Percentiles rank a stretch among this genome's conserved stretches.
phyloP scores from a whole-genome alignment of 2,113 vertebrate genomes.

The Platichthys stellatus region DNA sequence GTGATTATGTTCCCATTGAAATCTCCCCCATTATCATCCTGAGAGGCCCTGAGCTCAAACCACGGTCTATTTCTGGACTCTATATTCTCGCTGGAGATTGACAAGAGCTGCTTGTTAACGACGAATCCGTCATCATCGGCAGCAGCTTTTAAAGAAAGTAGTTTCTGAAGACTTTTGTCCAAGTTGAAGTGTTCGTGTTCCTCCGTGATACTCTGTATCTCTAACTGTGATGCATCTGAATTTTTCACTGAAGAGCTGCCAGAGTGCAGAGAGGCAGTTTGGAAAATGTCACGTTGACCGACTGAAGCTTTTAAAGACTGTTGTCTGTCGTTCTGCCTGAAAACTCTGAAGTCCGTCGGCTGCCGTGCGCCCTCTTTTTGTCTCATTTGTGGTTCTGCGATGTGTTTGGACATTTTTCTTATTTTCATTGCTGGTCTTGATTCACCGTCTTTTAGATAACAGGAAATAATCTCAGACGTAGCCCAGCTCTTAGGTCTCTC shows the following conservation, averaged over 20 bases:
- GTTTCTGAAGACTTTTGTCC: not conserved
- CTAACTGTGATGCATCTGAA: slow-evolving; percentile 2
- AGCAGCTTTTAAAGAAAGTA: slow-evolving; percentile 24
- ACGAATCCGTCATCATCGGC: slow-evolving; percentile 8
- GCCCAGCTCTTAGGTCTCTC: slow-evolving; percentile 28
- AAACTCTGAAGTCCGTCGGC: not conserved
- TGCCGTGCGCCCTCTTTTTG: not conserved
- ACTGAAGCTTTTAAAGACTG: not conserved
- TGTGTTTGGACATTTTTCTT: not conserved
- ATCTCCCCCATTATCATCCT: slow-evolving; percentile 23
- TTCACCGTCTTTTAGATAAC: not conserved
- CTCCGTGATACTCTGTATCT: not conserved
- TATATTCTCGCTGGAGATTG: slow-evolving; percentile 5
- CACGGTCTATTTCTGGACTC: slow-evolving; percentile 22
- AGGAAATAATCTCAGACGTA: not conserved
- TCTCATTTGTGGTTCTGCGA: not conserved
- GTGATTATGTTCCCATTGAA: slow-evolving; percentile 27
- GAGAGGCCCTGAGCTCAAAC: slow-evolving; percentile 5
- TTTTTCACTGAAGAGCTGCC: slow-evolving; percentile 14
- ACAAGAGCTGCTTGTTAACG: not conserved
- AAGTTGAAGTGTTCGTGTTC: slow-evolving; percentile 2
- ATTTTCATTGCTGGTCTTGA: not conserved
- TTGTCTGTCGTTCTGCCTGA: not conserved
- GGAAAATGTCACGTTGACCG: slow-evolving; percentile 12
- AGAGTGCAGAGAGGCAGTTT: slow-evolving; percentile 5